A percentile compares a stretch with the other conserved stretches of the same genome.
Conservation (phyloP, 2,888 invertebrate genomes). For the Lampropteryx suffumata region DNA sequence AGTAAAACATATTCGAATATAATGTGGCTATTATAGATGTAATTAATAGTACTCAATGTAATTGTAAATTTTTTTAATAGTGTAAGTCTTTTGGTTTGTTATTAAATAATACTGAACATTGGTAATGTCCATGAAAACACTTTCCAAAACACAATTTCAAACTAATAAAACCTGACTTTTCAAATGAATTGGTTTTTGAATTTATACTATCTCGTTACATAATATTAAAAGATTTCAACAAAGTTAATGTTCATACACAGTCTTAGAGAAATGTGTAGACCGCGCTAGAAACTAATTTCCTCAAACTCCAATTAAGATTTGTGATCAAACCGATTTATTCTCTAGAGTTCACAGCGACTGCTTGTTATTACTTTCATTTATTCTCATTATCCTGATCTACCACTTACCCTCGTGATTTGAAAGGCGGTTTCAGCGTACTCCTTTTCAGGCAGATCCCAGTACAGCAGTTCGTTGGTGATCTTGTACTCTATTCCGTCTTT, state of each 20-base stretch:
- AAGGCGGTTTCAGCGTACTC: constrained; percentile 61
- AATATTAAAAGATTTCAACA: no score
- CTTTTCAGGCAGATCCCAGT: constrained; percentile 79
- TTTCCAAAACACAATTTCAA: constrained; percentile 41
- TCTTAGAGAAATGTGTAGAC: no score
- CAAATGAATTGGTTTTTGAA: constrained; percentile 1
- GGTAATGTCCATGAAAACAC: constrained; percentile 34
- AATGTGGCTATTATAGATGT: constrained; percentile 9
- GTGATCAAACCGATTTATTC: no score
- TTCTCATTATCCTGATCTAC: not conserved
- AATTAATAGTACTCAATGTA: constrained; percentile 4
- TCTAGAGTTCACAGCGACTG: no score
- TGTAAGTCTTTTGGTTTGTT: constrained; percentile 31
- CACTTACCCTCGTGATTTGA: constrained; percentile 56
- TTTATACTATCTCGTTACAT: no score
- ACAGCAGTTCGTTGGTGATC: constrained; percentile 86
- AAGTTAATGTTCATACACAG: no score
- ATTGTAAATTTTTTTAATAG: constrained; percentile 13
- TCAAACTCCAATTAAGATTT: no score
- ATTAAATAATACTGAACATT: not conserved
- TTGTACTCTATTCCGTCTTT: constrained; percentile 78
- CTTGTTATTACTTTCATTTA: not conserved
- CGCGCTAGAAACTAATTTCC: no score
- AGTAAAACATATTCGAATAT: constrained; percentile 8
- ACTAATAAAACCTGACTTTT: constrained; percentile 52